Evolutionary conservation across 35 echinoderm and acorn worm species (phyloP).

Genomic region (Amphiura filiformis): DNA sequence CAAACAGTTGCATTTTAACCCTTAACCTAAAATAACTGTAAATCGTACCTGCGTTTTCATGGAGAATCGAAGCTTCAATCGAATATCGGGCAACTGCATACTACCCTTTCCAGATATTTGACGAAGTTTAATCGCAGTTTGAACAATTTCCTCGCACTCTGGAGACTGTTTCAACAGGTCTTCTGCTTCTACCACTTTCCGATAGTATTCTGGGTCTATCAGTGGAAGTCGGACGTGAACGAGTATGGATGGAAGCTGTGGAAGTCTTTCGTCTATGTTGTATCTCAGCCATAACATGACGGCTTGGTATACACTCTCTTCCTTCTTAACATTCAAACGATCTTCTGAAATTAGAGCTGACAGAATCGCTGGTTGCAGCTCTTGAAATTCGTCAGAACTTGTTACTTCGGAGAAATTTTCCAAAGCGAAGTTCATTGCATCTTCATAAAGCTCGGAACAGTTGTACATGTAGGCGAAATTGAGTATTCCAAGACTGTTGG

Average conservation of each 20-base stretch:
- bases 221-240: constrained; percentile 77
- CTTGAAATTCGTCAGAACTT: constrained; percentile 54
- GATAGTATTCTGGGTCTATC: constrained; percentile 66
- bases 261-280: constrained; percentile 41
- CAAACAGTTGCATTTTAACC: too few species aligned
- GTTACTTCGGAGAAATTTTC: constrained; percentile 65
- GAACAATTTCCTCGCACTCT: constrained; percentile 18
- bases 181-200: constrained; percentile 52
- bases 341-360: constrained; percentile 70
- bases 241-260: constrained; percentile 32
- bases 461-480: constrained; percentile 81
- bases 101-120: constrained; percentile 49
- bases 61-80: constrained; percentile 81
- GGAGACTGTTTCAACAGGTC: constrained; percentile 18
- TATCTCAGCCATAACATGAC: constrained; percentile 64
- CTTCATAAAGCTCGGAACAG: constrained; percentile 78
- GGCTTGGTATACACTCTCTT: constrained; percentile 83
- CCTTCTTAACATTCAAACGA: constrained; percentile 77
- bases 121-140: constrained; percentile 31
- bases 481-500: constrained; percentile 83
- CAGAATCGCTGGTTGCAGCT: constrained; percentile 36
- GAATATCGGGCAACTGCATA: constrained; percentile 50
- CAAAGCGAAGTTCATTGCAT: constrained; percentile 61
- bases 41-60: constrained; percentile 84
- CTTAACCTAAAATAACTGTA: not conserved